Evolutionary conservation across 2,797 vertebrate genomes (phyloP), one percentile per base, ranked within the genome.

Genomic region (Rhinogobio ventralis): DNA sequence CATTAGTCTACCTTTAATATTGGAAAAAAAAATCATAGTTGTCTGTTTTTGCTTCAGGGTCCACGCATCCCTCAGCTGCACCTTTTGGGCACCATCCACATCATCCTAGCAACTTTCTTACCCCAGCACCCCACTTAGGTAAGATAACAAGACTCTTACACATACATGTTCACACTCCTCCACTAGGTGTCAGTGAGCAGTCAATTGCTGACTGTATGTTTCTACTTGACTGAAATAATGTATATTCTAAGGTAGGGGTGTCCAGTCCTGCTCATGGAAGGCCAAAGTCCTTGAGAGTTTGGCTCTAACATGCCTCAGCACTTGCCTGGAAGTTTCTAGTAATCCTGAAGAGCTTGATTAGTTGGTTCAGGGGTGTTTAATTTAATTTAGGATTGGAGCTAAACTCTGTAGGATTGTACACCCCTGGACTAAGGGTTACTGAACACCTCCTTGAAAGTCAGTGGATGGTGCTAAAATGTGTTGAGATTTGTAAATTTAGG

Each of bases 41-140:
- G 15, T 84, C 20, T 72, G 30, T 36, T 25, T 62, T 53, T 46
- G 5, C 60, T 39, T 85, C 90, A 98, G 97, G 97, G 92, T 96
- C 96, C 78, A 95, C 95, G 15, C 98, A 99, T 75, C 97, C 97
- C 28, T 93, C 97, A 0, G 96, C 95, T 57, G 95, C 95, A 76
- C 97, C 96, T 20, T 99, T 99, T 0, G 96, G 97, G 82, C 97
- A 96, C 72, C 96, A 97, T 0, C 93, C 96, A 36, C 97, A 97
- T 89, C 98, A 98, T 90, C 97, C 97, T 81, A 96, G 96, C 92
- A 98, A 97, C 94, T 99, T 99, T 89, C 96, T 99, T 82, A 94
- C 95, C 91, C 97, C 96, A n/a, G 96, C 95, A 45, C 95, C 97
- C 89, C 97, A 99, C 91, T 95, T 99, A 90, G 98, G 98, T 99